These are phyloP conservation scores for Polypedilum vanderplanki DNA, from an alignment of 1,140 invertebrate genomes.

Conservation along the genomic window DNA sequence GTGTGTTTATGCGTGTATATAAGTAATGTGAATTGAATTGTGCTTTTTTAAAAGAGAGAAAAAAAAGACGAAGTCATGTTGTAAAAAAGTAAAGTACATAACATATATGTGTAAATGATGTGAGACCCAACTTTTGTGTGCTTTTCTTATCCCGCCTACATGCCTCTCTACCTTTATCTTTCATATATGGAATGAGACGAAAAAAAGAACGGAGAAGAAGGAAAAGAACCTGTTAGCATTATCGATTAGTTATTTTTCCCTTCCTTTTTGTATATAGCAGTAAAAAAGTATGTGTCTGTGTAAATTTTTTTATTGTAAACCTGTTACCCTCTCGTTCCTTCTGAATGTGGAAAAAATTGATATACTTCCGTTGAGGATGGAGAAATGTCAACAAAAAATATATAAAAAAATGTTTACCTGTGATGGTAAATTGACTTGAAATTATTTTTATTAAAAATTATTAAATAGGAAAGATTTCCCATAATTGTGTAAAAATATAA, in stretches of 20 bases:
- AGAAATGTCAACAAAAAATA: background rate
- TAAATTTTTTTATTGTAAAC: too few relatives aligned
- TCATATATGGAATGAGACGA: background rate
- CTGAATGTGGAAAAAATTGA: background rate
- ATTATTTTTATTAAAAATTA: background rate
- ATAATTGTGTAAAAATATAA: too few relatives aligned
- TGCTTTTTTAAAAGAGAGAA: too few relatives aligned
- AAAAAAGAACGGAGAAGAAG: background rate
- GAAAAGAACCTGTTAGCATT: constrained; percentile 17
- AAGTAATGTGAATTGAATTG: background rate
- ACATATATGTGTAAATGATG: constrained; percentile 13
- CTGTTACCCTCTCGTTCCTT: too few relatives aligned
- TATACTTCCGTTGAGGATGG: background rate
- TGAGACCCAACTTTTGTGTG: background rate
- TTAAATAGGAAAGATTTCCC: too few relatives aligned
- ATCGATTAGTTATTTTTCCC: background rate
- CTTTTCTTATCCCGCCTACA: background rate
- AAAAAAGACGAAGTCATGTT: too few relatives aligned
- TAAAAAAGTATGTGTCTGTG: too few relatives aligned
- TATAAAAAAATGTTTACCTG: background rate
- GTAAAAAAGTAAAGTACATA: background rate
- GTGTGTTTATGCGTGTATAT: background rate
- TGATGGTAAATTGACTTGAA: background rate
- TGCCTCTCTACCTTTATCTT: background rate
- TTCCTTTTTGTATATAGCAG: background rate